Percentiles rank a stretch among this genome's conserved stretches.
Conservation (phyloP, 2,888 invertebrate species). For the Lumbricus terrestris region DNA sequence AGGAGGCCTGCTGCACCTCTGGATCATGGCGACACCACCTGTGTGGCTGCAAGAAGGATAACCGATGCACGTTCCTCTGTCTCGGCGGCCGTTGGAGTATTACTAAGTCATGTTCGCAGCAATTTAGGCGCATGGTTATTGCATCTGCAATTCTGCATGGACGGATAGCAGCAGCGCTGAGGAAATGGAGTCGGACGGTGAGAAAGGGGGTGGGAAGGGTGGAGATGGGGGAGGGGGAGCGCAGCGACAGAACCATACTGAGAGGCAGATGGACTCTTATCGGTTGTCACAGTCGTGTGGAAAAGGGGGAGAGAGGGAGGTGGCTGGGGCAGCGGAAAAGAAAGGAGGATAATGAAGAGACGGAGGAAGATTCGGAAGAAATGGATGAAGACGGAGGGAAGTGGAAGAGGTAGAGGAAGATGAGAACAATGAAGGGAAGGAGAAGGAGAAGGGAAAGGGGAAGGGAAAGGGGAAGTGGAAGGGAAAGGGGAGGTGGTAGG, state of each 20-base stretch:
- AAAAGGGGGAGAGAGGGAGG: background rate
- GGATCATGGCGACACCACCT: background rate
- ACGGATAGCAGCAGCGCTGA: background rate
- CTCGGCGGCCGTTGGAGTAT: background rate
- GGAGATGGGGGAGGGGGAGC: background rate
- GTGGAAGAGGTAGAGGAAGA: no score
- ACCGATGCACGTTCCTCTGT: background rate
- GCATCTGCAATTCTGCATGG: background rate
- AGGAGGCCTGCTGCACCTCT: no score
- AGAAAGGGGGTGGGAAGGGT: no score
- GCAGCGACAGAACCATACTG: background rate
- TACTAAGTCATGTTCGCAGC: background rate
- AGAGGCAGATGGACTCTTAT: background rate
- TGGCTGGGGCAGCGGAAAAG: background rate
- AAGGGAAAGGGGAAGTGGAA: no score
- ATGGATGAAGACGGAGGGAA: no score
- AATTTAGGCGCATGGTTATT: background rate
- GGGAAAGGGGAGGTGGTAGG: no score
- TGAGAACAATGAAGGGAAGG: no score
- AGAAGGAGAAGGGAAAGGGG: no score
- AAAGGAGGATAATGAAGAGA: background rate
- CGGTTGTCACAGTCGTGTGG: no score
- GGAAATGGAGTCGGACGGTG: background rate
- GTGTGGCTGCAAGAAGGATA: background rate
- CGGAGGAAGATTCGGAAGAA: no score